Evolutionary conservation across 2,797 vertebrate genomes (phyloP).

Genomic region (Pseudochirops cupreus): DNA sequence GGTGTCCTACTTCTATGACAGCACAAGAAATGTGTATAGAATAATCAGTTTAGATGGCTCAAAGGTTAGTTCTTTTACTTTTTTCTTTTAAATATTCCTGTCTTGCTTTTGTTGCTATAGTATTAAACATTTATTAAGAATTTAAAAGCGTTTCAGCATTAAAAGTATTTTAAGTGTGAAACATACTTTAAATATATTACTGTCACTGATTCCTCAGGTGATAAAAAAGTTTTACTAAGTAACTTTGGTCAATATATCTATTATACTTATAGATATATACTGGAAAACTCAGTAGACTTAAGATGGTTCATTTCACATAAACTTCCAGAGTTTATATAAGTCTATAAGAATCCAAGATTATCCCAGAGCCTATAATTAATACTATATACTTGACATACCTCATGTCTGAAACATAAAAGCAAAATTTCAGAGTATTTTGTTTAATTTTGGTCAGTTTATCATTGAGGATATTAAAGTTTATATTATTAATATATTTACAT

Average conservation of each 20-base stretch:
- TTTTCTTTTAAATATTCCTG: slow-evolving; percentile 43
- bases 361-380: slow-evolving; percentile 31
- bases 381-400: background rate
- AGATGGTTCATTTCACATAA: slow-evolving; percentile 14
- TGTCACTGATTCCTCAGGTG: slow-evolving; percentile 39
- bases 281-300: slow-evolving; percentile 35
- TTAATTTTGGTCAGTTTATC: slow-evolving; percentile 4
- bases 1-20: slow-evolving; percentile 99
- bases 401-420: background rate
- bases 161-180: slow-evolving; percentile 40
- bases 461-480: background rate
- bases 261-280: slow-evolving; percentile 16
- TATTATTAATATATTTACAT: slow-evolving; percentile 45
- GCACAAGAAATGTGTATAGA: slow-evolving; percentile 98
- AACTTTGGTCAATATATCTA: slow-evolving; percentile 13
- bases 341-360: slow-evolving; percentile 3
- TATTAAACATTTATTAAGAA: slow-evolving; percentile 49
- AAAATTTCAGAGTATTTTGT: slow-evolving; percentile 16
- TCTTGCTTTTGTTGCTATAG: slow-evolving; percentile 34
- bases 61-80: slow-evolving; percentile 89
- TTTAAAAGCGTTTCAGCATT: slow-evolving; percentile 34
- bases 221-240: slow-evolving; percentile 14
- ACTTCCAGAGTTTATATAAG: background rate
- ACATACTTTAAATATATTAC: slow-evolving; percentile 49
- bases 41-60: slow-evolving; percentile 99